Base-by-base conservation (phyloP, 2,888 invertebrate genomes). In the Flexamia atlantica region DNA sequence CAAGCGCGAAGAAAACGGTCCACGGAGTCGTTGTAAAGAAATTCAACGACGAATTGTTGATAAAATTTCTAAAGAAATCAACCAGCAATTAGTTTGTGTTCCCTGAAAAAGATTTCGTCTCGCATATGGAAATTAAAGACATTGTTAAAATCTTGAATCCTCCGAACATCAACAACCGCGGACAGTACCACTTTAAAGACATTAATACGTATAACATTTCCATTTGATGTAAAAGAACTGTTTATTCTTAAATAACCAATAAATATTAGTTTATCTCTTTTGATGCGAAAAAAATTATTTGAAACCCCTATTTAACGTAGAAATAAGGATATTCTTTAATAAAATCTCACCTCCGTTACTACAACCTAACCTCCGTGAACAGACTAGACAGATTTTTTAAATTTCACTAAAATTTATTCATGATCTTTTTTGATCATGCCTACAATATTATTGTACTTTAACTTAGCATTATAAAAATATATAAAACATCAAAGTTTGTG, bases 61-160 rank as follows among this genome's bases (percentile, higher is more conserved):
- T 64, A 20, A 81, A 36, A n/a, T 81, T 64, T 64, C 20, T 64
- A 64, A 57, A 81, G 64, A 81, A 57, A 64, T 81, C 60, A 57
- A 64, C 81, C 40, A 81, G 30, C 60, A 64, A 81, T 53, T 57
- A 32, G n/a, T 81, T 60, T 81, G 81, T 81, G n/a, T 81, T 81
- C 64, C 81, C 81, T 25, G 81, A 81, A 81, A 81, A 81, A 42
- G 57, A 81, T 60, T 60, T 64, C 20, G 28, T 60, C n/a, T 81
- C 81, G 64, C 64, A 81, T 60, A 32, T 81, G 30, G 60, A 81
- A 81, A n/a, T 81, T 25, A 64, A 64, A 36, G 57, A 81, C 10
- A 60, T 81, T 25, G 81, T 81, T 9, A 64, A 64, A 60, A 50
- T 81, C 32, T 32, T 36, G 23, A 81, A 60, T 60, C 36, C 30